Evolutionary conservation across 2,113 vertebrate genomes (phyloP).

Genomic region (Naja naja): DNA sequence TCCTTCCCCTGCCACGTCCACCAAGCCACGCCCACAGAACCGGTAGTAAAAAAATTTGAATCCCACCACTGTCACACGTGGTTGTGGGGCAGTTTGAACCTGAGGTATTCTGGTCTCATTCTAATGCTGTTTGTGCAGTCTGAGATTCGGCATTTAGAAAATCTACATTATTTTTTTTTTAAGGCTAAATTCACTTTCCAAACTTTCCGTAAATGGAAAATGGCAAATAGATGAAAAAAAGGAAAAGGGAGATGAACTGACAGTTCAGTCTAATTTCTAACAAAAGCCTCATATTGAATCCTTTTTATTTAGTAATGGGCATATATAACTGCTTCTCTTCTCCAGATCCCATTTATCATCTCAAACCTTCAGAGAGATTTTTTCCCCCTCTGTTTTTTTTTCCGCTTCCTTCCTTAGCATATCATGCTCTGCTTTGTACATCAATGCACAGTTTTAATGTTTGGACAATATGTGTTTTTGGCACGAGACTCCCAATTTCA

Average conservation of each 20-base stretch:
- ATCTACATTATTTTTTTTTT: neutral
- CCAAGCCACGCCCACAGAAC: no score
- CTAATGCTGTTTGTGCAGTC: neutral
- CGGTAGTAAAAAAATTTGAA: no score
- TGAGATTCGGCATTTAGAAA: neutral
- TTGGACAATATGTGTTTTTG: slow-evolving; percentile 6
- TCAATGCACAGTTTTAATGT: neutral
- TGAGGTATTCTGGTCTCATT: neutral
- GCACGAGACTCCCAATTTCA: slow-evolving; percentile 13
- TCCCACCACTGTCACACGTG: neutral
- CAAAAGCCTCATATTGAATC: neutral
- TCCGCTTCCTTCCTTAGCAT: neutral
- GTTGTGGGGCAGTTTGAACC: neutral
- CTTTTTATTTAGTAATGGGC: neutral
- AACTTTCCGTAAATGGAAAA: neutral
- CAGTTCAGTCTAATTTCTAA: neutral
- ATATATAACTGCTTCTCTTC: neutral
- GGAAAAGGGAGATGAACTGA: neutral
- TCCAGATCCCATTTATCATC: neutral
- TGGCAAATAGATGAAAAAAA: neutral
- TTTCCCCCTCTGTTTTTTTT: neutral
- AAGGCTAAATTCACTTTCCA: neutral
- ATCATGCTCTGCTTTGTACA: neutral
- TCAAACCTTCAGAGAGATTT: fast-evolving
- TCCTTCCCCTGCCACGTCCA: no score